A percentile compares a stretch with the other conserved stretches of the same genome.
Conservation (phyloP, 2,888 invertebrate species). For the Nomada ferruginata region DNA sequence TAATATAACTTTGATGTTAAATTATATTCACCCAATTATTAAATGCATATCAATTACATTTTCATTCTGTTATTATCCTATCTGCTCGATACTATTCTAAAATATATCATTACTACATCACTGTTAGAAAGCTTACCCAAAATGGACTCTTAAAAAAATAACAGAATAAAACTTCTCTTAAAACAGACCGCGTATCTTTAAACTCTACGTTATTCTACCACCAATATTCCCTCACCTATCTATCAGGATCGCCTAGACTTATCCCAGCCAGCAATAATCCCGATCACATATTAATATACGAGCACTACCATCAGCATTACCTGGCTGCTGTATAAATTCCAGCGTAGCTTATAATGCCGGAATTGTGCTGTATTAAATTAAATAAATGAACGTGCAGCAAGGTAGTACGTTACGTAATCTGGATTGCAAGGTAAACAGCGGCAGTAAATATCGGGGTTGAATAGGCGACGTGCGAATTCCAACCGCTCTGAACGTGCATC, state of each 20-base stretch:
- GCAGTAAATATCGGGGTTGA: slow-evolving; percentile 47
- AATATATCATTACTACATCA: neutral
- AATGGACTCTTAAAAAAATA: no score
- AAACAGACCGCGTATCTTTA: neutral
- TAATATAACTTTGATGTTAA: no score
- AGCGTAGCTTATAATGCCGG: slow-evolving; percentile 49
- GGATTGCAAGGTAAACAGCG: slow-evolving; percentile 56
- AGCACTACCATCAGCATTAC: slow-evolving; percentile 16
- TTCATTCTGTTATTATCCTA: neutral
- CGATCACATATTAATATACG: neutral
- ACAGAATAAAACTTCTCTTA: no score
- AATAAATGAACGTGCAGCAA: slow-evolving; percentile 60
- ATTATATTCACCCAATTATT: neutral
- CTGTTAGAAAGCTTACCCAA: neutral
- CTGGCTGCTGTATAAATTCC: slow-evolving; percentile 18
- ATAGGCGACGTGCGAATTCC: slow-evolving; percentile 34
- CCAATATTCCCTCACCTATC: neutral
- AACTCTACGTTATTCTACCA: neutral
- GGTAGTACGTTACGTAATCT: slow-evolving; percentile 55
- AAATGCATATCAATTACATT: neutral
- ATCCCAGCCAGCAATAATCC: neutral
- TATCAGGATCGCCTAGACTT: neutral
- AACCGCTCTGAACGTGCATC: slow-evolving; percentile 39
- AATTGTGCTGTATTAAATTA: slow-evolving; percentile 61
- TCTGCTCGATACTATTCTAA: neutral